Evolutionary conservation across 1,140 invertebrate species (phyloP).

Genomic region (Belonocnema kinseyi): DNA sequence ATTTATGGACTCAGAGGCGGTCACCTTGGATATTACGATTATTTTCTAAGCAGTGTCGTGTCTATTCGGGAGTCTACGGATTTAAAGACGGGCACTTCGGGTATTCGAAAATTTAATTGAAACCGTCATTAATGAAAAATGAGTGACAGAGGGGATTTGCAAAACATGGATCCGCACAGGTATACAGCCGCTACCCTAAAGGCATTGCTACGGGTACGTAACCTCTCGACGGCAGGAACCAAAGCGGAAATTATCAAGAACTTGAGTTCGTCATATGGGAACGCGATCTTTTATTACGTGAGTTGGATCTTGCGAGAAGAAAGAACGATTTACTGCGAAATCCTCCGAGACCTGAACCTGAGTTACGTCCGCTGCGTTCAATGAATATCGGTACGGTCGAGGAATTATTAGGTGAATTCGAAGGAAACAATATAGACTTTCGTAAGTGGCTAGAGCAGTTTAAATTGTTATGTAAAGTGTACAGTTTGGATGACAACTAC

Average conservation of each 20-base stretch:
- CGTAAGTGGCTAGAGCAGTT: not conserved
- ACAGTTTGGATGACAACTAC: conserved; percentile 22
- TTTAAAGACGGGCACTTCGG: no score
- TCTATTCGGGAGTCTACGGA: no score
- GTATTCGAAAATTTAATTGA: no score
- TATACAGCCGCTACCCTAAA: no score
- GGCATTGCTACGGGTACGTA: no score
- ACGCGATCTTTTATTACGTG: not conserved
- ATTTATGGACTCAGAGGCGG: no score
- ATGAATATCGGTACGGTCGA: not conserved
- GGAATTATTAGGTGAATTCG: conserved; percentile 21
- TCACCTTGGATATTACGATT: no score
- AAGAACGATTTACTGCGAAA: not conserved
- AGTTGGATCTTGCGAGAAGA: not conserved
- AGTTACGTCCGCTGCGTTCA: not conserved
- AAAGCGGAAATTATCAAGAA: not conserved
- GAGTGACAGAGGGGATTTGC: no score
- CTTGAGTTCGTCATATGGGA: not conserved
- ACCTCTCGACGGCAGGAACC: no score
- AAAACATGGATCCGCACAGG: no score
- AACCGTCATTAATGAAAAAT: no score
- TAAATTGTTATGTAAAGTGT: not conserved
- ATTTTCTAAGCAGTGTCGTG: no score
- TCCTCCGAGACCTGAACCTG: not conserved
- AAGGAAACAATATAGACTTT: conserved; percentile 1